Evolutionary conservation across 2,888 invertebrate genomes (phyloP), one percentile per base, ranked within the genome.

Genomic region (Pollenia amentaria): DNA sequence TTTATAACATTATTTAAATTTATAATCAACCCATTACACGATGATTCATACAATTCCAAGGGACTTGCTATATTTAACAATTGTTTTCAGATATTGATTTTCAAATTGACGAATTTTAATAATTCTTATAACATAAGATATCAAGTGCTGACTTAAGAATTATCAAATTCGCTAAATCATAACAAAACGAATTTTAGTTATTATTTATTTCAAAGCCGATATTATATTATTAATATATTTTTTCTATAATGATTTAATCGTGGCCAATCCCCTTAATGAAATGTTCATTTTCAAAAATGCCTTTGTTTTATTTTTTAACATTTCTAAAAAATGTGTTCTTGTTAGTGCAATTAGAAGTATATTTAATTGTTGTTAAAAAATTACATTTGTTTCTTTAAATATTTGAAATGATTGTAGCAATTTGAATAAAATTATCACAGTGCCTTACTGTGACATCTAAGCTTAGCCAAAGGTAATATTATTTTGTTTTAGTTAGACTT

Each of bases 401-500:
- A 55, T 55, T 46, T 55, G 21, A 64, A 64, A 42, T 75, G 62
- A 42, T 75, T 62, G 38, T 46, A 44, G 60, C 21, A 21, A 40
- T 51, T 51, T 16, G n/a, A 64, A 42, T 21, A 77, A 4, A 53
- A 65, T 57, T 77, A 57, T 62, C 75, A 75, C 62, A 75, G 51
- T 14, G 21, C 40, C 14, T 62, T 75, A 18, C 51, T 75, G 75
- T 75, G 62, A 10, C 29, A 29, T 6, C 29, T 62, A 40, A 51
- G 48, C 18, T 18, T 40, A 62, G 75, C 12, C 48, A 75, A 40
- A 62, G 10, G 29, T 6, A 6, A 6, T 29, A 29, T 29, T 6
- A 18, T 73, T 38, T 55, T 18, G 11, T 38, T 60, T 40, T 1
- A 29, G 29, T 29, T 29, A 29, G 29, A 29, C 29, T 29, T 29